Evolutionary conservation across 2,113 vertebrate genomes (phyloP).

Genomic region (Stegostoma tigrinum): DNA sequence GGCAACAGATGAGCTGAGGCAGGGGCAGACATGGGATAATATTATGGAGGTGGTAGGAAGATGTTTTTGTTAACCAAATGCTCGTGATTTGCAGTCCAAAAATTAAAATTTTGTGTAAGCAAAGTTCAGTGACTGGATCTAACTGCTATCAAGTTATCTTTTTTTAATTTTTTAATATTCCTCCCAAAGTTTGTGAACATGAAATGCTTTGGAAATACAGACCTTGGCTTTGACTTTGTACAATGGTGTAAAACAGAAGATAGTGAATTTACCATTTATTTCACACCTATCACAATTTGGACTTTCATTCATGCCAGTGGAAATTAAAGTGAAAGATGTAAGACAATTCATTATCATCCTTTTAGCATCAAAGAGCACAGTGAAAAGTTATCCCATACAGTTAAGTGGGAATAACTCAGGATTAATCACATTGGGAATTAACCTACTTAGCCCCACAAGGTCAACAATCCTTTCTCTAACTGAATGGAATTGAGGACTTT

Average conservation of each 20-base stretch:
- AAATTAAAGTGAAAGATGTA: neutral
- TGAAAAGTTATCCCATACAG: neutral
- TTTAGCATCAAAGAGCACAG: neutral
- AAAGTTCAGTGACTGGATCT: neutral
- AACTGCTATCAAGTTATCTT: neutral
- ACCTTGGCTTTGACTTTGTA: neutral
- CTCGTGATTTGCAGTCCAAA: neutral
- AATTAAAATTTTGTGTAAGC: neutral
- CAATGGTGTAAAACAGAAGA: neutral
- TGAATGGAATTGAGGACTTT: neutral
- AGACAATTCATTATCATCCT: neutral
- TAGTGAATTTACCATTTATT: neutral
- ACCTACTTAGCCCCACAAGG: neutral
- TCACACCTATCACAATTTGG: neutral
- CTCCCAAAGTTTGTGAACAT: neutral
- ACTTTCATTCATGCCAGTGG: neutral
- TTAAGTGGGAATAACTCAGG: neutral
- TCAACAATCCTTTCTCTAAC: neutral
- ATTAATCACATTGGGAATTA: neutral
- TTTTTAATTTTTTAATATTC: neutral
- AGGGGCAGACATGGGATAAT: neutral
- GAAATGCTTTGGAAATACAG: neutral
- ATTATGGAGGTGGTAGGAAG: neutral
- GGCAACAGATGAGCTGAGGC: too few species aligned
- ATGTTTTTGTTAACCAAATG: neutral